Base-by-base conservation (phyloP, 2,797 vertebrate species). In the Echeneis naucrates region DNA sequence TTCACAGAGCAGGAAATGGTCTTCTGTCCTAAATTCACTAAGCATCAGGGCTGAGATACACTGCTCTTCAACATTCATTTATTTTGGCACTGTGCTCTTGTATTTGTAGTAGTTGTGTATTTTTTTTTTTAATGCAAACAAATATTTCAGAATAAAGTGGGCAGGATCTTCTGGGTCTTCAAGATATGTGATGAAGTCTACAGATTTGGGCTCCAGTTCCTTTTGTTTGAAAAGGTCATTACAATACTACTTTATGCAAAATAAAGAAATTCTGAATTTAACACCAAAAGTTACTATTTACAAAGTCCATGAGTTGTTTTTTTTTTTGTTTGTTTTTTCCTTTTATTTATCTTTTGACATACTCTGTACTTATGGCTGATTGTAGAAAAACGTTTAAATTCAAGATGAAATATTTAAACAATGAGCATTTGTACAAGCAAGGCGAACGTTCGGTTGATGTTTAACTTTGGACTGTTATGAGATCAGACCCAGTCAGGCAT, bases 321-420 rank as follows among this genome's bases (percentile, higher is more conserved):
- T 48, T 11, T 30, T 23, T 2, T 71, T 40, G 80, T 74, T 60
- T 72, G 42, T n/a, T 52, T 50, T 58, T 44, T 40, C 53, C 52
- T 23, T 5, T 51, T 78, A 61, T 72, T 65, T 80, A 81, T 85
- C 38, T 88, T 81, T 94, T 95, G 94, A 95, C 94, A 95, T 95
- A 94, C 93, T 94, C 80, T 84, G 94, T 95, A 95, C 92, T 92
- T 90, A 87, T 78, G 93, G 94, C 94, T 95, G 92, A 90, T 85
- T 82, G 86, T 93, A 93, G 71, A 91, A 94, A 93, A 84, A 87
- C 65, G 80, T 48, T 87, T 37, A 37, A 70, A 68, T 76, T 73
- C 16, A 68, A 73, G 73, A 82, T 75, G 72, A 77, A 84, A 86
- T 80, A 62, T 82, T 87, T 61, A 74, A 88, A 90, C 80, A 54